Evolutionary conservation across 2,888 invertebrate genomes (phyloP).

Genomic region (Drosophila melanosoma): DNA sequence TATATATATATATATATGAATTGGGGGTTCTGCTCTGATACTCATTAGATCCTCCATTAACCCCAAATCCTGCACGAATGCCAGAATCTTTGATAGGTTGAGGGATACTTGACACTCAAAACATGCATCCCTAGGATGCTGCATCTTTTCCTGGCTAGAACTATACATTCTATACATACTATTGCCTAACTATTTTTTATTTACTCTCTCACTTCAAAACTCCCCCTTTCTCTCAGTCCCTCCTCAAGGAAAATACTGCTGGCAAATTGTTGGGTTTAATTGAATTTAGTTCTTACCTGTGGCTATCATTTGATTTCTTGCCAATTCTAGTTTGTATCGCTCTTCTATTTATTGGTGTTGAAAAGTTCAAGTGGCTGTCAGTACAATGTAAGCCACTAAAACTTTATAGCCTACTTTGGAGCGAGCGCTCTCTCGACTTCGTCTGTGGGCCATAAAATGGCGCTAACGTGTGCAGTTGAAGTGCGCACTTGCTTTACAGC

Average conservation of each 20-base stretch:
- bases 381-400: conserved; percentile 70
- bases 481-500: conserved; percentile 69
- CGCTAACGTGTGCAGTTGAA: conserved; percentile 75
- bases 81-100: no score
- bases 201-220: not conserved
- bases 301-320: conserved; percentile 9
- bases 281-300: conserved; percentile 21
- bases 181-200: not conserved
- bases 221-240: not conserved
- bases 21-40: no score
- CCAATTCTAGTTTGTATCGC: not conserved
- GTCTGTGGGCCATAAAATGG: conserved; percentile 51
- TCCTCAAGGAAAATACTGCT: not conserved
- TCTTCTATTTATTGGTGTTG: conserved; percentile 62
- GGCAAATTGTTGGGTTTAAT: conserved; percentile 1
- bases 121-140: no score
- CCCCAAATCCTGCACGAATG: no score
- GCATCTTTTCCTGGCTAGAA: no score
- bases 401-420: conserved; percentile 72
- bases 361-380: conserved; percentile 75
- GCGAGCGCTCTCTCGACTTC: conserved; percentile 16
- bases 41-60: no score
- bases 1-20: not conserved
- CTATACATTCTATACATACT: no score
- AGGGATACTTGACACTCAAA: no score